Evolutionary conservation across 1,140 invertebrate species (phyloP).

Genomic region (Zaprionus ghesquierei): DNA sequence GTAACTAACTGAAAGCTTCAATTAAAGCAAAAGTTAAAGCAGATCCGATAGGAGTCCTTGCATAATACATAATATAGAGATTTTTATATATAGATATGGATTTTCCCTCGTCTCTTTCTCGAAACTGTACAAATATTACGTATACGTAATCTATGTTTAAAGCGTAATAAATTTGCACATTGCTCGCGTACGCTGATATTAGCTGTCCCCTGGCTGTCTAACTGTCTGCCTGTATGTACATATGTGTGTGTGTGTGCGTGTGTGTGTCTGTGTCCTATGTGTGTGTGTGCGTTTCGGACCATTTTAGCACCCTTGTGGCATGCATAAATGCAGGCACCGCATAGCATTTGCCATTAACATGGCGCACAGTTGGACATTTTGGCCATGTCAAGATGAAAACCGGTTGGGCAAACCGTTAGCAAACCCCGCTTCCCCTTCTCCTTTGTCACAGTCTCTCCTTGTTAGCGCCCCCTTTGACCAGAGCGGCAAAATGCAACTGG

Average conservation of each 20-base stretch:
- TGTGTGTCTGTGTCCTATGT: background rate
- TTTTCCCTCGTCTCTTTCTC: background rate
- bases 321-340: conserved; percentile 27
- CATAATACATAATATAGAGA: no score
- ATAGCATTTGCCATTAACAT: conserved; percentile 64
- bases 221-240: background rate
- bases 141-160: conserved; percentile 63
- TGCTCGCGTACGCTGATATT: conserved; percentile 11
- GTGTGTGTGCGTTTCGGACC: background rate
- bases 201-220: background rate
- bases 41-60: no score
- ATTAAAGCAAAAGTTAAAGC: background rate
- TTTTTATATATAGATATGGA: no score
- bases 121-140: conserved; percentile 2
- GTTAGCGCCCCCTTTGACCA: conserved; percentile 8
- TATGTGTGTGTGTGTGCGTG: background rate
- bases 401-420: background rate
- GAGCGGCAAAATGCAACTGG: conserved; percentile 71
- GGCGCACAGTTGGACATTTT: conserved; percentile 69
- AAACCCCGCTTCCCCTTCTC: background rate
- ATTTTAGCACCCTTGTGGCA: conserved; percentile 53
- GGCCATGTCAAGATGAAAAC: conserved; percentile 25
- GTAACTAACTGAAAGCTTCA: conserved; percentile 10
- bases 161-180: conserved; percentile 64
- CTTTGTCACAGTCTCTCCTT: conserved; percentile 9